Evolutionary conservation across 1,140 invertebrate genomes (phyloP), one percentile per base, ranked within the genome.

Genomic region (Listronotus oregonensis): DNA sequence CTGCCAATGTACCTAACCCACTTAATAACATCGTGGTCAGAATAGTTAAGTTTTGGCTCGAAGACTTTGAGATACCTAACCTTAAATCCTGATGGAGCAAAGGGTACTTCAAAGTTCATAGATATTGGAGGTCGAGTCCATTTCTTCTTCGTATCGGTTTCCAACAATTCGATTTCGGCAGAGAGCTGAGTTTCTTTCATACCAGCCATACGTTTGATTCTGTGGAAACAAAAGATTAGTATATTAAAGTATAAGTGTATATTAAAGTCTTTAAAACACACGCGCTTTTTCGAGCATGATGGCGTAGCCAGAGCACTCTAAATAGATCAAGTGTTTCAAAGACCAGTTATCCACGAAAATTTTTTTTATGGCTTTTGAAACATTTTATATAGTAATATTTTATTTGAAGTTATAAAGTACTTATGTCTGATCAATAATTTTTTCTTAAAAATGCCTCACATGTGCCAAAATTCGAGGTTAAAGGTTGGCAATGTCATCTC

Each of bases 121-220:
- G 97, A 99, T 74, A 99, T 99, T n/a, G 98, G 98, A 37, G 98
- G 98, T 56, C 98, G 85, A 7, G 97, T 99, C 98, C 98, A 99
- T 81, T 99, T 99, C 82, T 99, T 99, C 82, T 99, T 99, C 1
- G 93, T 95, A 75, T 97, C 96, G 5, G 98, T 99, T 80, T 97
- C 96, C 32, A 99, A 82, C n/a, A 99, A 83, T 80, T 99, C 98
- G 61, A 99, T 99, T 83, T 99, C 98, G 0, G 98, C 98, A 17
- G 97, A 99, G 11, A 99, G 83, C 78, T 99, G 98, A 0, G 97
- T 99, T 78, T 99, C 98, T 78, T 99, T 99, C 97, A 99, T 99
- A 11, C 98, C 98, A 6, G 96, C 97, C 96, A 99, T 99, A 47
- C 97, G 87, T 79, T 99, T 99, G 64, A 99, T 99, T 77, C 92